Evolutionary conservation across 2,113 vertebrate genomes (phyloP).

Genomic region (Pedionomus torquatus): DNA sequence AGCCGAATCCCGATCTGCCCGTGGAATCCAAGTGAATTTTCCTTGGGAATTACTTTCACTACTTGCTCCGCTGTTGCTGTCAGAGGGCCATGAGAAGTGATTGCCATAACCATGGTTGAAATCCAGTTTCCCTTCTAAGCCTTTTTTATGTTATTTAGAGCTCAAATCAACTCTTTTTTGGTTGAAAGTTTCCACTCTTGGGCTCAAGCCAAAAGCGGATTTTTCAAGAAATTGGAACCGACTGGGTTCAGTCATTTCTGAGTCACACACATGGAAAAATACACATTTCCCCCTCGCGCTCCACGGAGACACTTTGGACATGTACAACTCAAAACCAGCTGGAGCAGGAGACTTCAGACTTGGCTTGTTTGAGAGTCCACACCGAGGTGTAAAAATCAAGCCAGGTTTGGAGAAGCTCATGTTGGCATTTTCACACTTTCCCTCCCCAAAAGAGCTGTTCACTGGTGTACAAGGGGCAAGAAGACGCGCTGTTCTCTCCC

Average conservation of each 20-base stretch:
- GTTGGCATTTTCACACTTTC: slow-evolving; percentile 4
- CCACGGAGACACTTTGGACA: slow-evolving; percentile 22
- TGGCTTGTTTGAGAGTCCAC: slow-evolving; percentile 44
- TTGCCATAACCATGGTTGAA: slow-evolving; percentile 53
- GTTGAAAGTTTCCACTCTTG: slow-evolving; percentile 61
- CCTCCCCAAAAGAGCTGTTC: background rate
- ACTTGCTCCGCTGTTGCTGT: slow-evolving; percentile 17
- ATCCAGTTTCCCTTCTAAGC: slow-evolving; percentile 60
- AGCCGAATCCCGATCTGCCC: background rate
- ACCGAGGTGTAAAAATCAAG: slow-evolving; percentile 33
- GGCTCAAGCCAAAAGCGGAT: slow-evolving; percentile 42
- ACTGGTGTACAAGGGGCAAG: background rate
- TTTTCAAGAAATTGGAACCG: slow-evolving; percentile 65
- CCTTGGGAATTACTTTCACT: slow-evolving; percentile 62
- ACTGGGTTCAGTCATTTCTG: slow-evolving; percentile 59
- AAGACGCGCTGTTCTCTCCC: slow-evolving; percentile 27
- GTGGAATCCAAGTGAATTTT: slow-evolving; percentile 24
- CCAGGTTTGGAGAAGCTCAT: background rate
- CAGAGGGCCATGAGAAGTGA: slow-evolving; percentile 54
- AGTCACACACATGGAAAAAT: slow-evolving; percentile 65
- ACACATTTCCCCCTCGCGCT: slow-evolving; percentile 13
- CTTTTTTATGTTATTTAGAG: slow-evolving; percentile 34
- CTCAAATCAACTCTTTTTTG: slow-evolving; percentile 45
- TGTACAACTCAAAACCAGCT: slow-evolving; percentile 52
- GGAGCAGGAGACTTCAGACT: slow-evolving; percentile 48